Base-by-base conservation (phyloP, 2,797 vertebrate genomes). In the Poecile montanus region DNA sequence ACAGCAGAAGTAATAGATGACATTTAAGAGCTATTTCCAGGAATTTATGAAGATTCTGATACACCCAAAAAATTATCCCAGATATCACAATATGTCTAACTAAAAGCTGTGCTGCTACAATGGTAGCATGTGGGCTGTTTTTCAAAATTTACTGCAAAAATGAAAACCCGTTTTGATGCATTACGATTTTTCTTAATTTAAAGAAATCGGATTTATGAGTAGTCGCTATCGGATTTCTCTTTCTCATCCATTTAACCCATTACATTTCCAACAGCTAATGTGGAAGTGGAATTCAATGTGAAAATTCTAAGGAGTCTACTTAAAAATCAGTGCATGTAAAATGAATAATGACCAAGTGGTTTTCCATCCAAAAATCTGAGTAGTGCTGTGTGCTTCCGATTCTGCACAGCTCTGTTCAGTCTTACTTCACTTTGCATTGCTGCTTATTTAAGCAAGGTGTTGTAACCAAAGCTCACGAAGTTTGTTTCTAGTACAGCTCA, bases 101-200 rank as follows among this genome's bases (percentile, higher is more conserved):
- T 75, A 51, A 70, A 79, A 68, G 12, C 7, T 53, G 14, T 47
- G 8, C 15, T 66, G 5, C 44, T 68, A 8, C 29, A 17, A 29
- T 32, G 5, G 8, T 34, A 34, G 34, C 34, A 34, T 0, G 0
- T 6, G 12, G 22, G 16, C 4, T 2, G 6, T 75, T 85, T 36
- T 21, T 10, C 23, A 65, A 77, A 87, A 54, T 45, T 14, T 32
- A 6, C 25, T 56, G 26, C 13, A 53, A 79, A 89, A 84, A 32
- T 56, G 10, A 77, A 74, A 71, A 16, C 11, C 30, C 4, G 9
- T 72, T 74, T 78, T 80, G 27, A 50, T 68, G 30, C 16, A 44
- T 58, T 47, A 81, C 36, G 25, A 14, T 81, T 90, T 58, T 73
- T 6, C 10, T 32, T 27, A 77, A 48, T 10, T 8, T 22, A 68